Evolutionary conservation across 92 coral and sea anemone genomes (phyloP).

Genomic region (Hydrozoanthus gracilis): DNA sequence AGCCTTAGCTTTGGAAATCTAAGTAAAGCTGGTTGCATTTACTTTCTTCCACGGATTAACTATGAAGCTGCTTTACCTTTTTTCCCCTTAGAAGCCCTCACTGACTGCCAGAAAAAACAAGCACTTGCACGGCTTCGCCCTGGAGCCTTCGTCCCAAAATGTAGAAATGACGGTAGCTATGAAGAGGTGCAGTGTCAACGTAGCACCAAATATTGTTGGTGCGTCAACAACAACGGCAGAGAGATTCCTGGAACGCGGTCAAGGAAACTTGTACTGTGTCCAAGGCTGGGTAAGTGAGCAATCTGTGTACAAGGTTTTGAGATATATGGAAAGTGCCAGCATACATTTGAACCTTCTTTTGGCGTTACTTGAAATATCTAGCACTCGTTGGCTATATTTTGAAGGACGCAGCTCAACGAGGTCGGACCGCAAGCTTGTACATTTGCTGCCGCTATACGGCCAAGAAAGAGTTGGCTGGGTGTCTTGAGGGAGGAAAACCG

Average conservation of each 20-base stretch:
- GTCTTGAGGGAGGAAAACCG: no score
- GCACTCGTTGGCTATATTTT: no score
- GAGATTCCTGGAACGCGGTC: conserved; percentile 29
- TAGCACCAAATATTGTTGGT: conserved; percentile 28
- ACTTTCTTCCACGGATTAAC: no score
- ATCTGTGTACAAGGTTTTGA: neutral
- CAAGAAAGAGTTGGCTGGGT: no score
- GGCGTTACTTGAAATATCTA: no score
- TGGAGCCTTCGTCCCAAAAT: conserved; percentile 29
- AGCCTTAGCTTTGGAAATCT: no score
- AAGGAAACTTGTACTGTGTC: conserved; percentile 33
- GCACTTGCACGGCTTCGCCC: neutral
- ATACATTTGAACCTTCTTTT: no score
- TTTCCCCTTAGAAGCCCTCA: neutral
- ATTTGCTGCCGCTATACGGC: no score
- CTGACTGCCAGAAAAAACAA: conserved; percentile 15
- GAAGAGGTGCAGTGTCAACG: conserved; percentile 45
- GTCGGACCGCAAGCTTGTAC: no score
- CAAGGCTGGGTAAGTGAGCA: conserved; percentile 17
- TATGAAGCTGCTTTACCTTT: neutral
- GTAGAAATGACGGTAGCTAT: conserved; percentile 36
- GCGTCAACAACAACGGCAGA: conserved; percentile 31
- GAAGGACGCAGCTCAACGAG: no score
- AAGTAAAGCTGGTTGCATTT: no score
- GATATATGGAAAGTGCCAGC: no score